These are phyloP conservation scores for Mythimna loreyi DNA, from an alignment of 2,888 invertebrate species.

Conservation along the genomic window DNA sequence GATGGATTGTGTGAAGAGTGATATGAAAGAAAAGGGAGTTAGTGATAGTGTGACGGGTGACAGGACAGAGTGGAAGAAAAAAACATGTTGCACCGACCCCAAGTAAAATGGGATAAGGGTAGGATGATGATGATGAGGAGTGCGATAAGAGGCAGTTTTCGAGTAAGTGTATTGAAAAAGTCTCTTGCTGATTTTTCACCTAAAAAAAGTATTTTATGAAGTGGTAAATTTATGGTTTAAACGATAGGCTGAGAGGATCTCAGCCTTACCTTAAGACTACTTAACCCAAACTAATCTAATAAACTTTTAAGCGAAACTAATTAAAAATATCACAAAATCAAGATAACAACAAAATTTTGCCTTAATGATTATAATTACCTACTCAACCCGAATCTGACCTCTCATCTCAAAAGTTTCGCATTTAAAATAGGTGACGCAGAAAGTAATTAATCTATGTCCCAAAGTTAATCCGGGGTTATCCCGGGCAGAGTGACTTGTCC, in stretches of 20 bases:
- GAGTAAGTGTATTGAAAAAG: too few relatives aligned
- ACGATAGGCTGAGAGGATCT: background rate
- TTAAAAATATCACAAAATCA: background rate
- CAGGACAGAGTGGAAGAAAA: too few relatives aligned
- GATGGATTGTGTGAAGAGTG: too few relatives aligned
- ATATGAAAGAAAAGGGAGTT: too few relatives aligned
- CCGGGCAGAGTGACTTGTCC: slow-evolving; percentile 55
- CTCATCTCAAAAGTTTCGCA: slow-evolving; percentile 55
- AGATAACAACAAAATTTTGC: background rate
- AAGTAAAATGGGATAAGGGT: too few relatives aligned
- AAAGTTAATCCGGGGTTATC: slow-evolving; percentile 67
- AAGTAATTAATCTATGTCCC: slow-evolving; percentile 69
- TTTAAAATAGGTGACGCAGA: slow-evolving; percentile 59
- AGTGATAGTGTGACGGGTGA: too few relatives aligned
- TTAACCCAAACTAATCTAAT: background rate
- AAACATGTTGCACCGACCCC: too few relatives aligned
- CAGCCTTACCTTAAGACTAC: background rate
- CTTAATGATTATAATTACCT: slow-evolving; percentile 31
- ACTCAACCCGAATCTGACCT: slow-evolving; percentile 45
- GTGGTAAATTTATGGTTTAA: background rate
- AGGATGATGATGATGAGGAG: too few relatives aligned
- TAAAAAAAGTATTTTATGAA: background rate
- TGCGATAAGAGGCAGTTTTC: too few relatives aligned
- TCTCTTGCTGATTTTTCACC: too few relatives aligned
- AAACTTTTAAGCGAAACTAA: background rate